Percentiles rank a stretch among this genome's conserved stretches.
phyloP scores from a whole-genome alignment of 2,888 invertebrate species.

The Disparrhopalites patrizii region DNA sequence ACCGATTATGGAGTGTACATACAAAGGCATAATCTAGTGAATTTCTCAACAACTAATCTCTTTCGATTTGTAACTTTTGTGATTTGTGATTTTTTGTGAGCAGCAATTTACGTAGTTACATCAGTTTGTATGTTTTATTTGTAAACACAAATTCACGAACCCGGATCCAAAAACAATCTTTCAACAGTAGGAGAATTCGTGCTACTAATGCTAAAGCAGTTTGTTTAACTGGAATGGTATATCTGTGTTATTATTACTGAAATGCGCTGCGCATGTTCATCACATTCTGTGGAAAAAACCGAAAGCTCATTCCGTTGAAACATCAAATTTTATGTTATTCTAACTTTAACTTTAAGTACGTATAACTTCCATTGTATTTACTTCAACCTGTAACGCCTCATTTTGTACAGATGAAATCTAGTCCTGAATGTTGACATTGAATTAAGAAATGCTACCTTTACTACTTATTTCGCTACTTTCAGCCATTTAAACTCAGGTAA shows the following conservation, averaged over 20 bases:
- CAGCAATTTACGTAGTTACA: constrained; percentile 4
- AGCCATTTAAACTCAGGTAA: no score
- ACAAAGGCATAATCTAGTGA: constrained; percentile 9
- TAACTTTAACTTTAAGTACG: background rate
- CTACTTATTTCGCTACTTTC: no score
- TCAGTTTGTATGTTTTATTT: background rate
- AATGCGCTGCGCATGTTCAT: background rate
- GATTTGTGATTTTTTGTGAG: constrained; percentile 6
- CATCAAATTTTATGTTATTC: background rate
- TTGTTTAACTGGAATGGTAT: background rate
- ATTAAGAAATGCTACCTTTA: no score
- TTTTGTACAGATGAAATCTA: background rate
- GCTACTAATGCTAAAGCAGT: background rate
- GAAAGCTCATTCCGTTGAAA: constrained; percentile 2
- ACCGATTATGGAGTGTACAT: no score
- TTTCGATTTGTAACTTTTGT: constrained; percentile 8
- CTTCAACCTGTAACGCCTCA: background rate
- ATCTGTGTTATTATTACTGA: background rate
- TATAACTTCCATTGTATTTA: background rate
- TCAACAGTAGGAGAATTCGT: background rate
- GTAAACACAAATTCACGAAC: no score
- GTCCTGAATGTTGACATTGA: no score
- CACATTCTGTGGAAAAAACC: background rate
- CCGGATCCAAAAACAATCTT: background rate
- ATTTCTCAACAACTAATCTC: constrained; percentile 25